Percentiles rank a stretch among this genome's conserved stretches.
phyloP scores from a whole-genome alignment of 2,113 vertebrate species.

The Protobothrops mucrosquamatus region DNA sequence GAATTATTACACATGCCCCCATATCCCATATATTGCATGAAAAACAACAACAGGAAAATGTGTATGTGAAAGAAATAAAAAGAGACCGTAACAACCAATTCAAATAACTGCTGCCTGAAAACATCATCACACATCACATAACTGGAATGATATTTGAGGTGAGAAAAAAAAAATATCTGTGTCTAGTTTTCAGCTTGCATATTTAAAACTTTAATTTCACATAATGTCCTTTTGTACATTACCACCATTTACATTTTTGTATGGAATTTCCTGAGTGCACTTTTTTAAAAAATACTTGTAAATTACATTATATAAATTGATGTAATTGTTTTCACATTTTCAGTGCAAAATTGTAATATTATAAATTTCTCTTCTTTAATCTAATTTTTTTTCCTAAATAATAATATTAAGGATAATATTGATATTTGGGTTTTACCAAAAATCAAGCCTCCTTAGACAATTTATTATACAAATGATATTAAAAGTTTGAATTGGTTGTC shows the following conservation, averaged over 20 bases:
- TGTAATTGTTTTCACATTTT: background rate
- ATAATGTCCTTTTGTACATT: background rate
- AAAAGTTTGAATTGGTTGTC: background rate
- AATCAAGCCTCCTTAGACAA: background rate
- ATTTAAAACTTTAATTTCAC: background rate
- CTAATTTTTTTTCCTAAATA: background rate
- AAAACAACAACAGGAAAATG: background rate
- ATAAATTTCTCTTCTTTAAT: background rate
- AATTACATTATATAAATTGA: background rate
- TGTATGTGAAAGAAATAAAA: background rate
- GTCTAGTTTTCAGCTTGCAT: background rate
- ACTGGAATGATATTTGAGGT: background rate
- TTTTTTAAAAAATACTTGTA: background rate
- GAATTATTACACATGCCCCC: background rate
- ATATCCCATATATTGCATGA: background rate
- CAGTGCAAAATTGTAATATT: background rate
- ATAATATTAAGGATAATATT: background rate
- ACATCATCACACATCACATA: background rate
- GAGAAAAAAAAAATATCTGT: background rate
- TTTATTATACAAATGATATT: background rate
- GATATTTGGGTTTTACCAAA: background rate
- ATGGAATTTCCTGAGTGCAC: background rate
- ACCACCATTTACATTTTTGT: background rate
- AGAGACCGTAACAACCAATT: background rate
- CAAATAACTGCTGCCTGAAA: background rate